phyloP scores from a whole-genome alignment of 2,888 invertebrate species.

The Neoaliturus tenellus region DNA sequence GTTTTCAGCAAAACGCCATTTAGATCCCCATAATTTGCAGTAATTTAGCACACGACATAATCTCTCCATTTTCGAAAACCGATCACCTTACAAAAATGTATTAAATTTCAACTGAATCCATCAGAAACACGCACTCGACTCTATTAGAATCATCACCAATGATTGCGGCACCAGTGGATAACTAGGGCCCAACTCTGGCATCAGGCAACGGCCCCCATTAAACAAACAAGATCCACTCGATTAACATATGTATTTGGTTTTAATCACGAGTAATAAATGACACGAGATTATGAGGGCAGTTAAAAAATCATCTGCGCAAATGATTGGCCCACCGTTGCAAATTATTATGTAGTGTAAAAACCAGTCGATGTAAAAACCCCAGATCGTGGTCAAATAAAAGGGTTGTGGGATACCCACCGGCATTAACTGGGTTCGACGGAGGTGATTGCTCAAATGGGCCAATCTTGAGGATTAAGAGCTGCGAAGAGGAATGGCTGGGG shows the following conservation, averaged over 20 bases:
- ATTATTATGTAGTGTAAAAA: not conserved
- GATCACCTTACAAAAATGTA: not conserved
- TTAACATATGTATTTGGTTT: conserved; percentile 29
- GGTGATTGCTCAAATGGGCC: conserved; percentile 30
- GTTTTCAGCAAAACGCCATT: not conserved
- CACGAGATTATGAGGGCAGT: not conserved
- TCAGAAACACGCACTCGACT: not conserved
- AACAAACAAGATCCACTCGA: conserved; percentile 18
- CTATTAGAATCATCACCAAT: not conserved
- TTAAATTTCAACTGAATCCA: not conserved
- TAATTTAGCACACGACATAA: not conserved
- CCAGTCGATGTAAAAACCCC: not conserved
- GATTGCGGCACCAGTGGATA: not conserved
- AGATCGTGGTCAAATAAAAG: conserved; percentile 18
- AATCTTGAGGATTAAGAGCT: conserved; percentile 13
- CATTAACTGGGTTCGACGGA: not conserved
- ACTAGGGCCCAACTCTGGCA: not conserved
- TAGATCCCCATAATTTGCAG: not conserved
- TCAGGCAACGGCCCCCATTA: not conserved
- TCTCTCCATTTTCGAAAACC: not conserved
- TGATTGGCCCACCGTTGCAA: not conserved
- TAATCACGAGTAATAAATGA: conserved; percentile 17
- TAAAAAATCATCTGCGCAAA: not conserved
- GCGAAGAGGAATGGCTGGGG: not conserved
- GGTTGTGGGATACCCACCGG: not conserved